Base-by-base conservation (phyloP, 2,888 invertebrate species). In the Chymomyza amoena region DNA sequence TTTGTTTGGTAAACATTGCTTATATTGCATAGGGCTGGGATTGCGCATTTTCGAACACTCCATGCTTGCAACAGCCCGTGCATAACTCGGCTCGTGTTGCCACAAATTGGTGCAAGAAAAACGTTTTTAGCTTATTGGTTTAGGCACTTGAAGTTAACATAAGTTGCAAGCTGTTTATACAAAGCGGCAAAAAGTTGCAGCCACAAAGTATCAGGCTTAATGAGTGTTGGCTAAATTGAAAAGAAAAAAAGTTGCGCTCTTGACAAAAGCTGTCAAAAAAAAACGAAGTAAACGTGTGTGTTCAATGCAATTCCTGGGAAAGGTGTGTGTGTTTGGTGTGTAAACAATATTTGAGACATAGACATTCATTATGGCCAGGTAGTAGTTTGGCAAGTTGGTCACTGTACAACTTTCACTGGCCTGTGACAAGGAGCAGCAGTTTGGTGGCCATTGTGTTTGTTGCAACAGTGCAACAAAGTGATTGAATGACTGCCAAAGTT, bases 341-440 rank as follows among this genome's bases (percentile, higher is more conserved):
- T 68, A 74, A 74, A 76, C 78, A 80, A 76, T 76, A 78, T 80
- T 76, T 71, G 76, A 32, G 7, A 32, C n/a, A n/a, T n/a, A n/a
- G n/a, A n/a, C 80, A 80, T 83, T 79, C 75, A 82, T 76, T 78
- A 83, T 83, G 79, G 79, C 61, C 73, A 73, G 77, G 78, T 77
- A n/a, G n/a, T n/a, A 79, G 83, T 77, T 83, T 79, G 81, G 79
- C 75, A 70, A 79, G 75, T 79, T 70, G 69, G 67, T 57, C 64
- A 63, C 59, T 63, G 68, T 61, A 64, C 74, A 78, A 83, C 85
- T 85, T 85, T 85, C 85, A 87, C 85, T 87, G 76, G 60, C 50
- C 50, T 9, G 57, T 13, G 25, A 20, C 57, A 57, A 57, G 65
- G 54, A 59, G 61, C 39, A 63, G 70, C 28, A 25, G 60, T 32